Evolutionary conservation across 2,888 invertebrate genomes (phyloP).

Genomic region (Sclerodermus sp.): DNA sequence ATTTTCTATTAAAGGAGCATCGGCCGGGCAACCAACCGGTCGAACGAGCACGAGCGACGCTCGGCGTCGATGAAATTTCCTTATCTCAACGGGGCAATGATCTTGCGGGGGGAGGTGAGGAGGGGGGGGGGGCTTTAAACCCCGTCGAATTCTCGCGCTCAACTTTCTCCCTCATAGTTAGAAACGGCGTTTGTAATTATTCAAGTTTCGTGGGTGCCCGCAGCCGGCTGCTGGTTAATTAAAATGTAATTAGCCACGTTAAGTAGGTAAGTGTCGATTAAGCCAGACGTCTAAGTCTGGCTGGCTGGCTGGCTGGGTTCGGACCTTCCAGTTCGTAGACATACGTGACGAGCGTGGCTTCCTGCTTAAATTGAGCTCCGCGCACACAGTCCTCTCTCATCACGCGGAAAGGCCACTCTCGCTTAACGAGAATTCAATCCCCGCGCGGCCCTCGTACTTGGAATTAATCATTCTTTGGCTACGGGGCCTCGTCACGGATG

Average conservation of each 20-base stretch:
- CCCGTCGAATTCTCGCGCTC: too few species aligned
- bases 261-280: slow-evolving; percentile 33
- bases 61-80: too few species aligned
- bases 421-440: neutral
- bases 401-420: slow-evolving; percentile 6
- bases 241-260: slow-evolving; percentile 39
- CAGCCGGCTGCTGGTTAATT: slow-evolving; percentile 31
- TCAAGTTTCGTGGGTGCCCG: neutral
- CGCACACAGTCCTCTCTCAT: slow-evolving; percentile 10
- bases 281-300: too few species aligned
- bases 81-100: too few species aligned
- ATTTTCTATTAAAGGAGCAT: too few species aligned
- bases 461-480: slow-evolving; percentile 1
- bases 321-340: slow-evolving; percentile 31
- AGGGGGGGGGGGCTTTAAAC: too few species aligned
- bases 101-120: too few species aligned
- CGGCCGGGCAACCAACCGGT: too few species aligned
- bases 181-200: too few species aligned
- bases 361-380: slow-evolving; percentile 9
- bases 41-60: too few species aligned
- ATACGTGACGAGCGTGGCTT: slow-evolving; percentile 13
- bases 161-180: too few species aligned
- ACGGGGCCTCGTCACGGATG: neutral
- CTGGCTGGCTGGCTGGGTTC: slow-evolving; percentile 1
- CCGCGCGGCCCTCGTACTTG: slow-evolving; percentile 2